Conservation (phyloP, 2,113 vertebrate genomes). For the Pipa parva region DNA sequence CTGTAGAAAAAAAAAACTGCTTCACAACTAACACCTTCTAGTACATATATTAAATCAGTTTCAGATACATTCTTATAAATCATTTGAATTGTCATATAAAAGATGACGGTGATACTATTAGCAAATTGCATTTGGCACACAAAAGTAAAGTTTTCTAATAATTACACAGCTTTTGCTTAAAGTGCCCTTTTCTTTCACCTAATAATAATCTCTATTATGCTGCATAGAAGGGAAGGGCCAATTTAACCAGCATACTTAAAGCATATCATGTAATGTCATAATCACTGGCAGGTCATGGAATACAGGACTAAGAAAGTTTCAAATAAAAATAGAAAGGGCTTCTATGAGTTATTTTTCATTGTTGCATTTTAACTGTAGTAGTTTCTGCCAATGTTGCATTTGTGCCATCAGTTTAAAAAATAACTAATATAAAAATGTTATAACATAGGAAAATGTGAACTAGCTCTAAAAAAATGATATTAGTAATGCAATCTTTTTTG, state of each 20-base stretch:
- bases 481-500: no score
- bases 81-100: conserved; percentile 3
- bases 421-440: no score
- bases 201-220: conserved; percentile 28
- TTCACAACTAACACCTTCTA: no score
- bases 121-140: conserved; percentile 34
- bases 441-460: no score
- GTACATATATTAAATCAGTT: conserved; percentile 21
- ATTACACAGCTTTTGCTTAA: conserved; percentile 36
- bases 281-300: conserved; percentile 19
- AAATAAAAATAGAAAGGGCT: neutral
- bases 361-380: no score
- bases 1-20: no score
- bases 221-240: conserved; percentile 2
- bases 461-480: no score
- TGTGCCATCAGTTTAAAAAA: no score
- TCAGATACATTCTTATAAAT: conserved; percentile 9
- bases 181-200: conserved; percentile 40
- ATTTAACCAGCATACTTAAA: conserved; percentile 23
- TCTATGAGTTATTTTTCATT: neutral
- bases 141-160: conserved; percentile 38
- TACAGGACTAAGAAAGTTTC: neutral
- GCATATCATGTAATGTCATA: conserved; percentile 25
- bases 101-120: conserved; percentile 35
- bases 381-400: no score